These are phyloP conservation scores for Phalacrocorax pelagicus DNA, from an alignment of 2,113 vertebrate species.

Conservation along the genomic window DNA sequence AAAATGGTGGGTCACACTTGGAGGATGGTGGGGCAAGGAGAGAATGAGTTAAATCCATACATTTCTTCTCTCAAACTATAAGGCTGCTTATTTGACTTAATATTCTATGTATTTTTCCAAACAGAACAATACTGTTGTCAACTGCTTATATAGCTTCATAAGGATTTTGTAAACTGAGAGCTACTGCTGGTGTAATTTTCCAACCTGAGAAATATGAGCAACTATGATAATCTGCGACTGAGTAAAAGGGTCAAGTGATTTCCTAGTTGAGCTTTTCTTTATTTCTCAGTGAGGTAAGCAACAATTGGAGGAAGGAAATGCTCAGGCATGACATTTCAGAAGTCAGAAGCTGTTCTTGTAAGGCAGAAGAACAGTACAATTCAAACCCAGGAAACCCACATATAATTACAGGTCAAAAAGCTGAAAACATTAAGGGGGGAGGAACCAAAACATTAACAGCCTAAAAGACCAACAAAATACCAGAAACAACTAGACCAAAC, in stretches of 20 bases:
- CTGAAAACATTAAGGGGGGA: not conserved
- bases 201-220: not conserved
- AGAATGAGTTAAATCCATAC: not conserved
- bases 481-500: not conserved
- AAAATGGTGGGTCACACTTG: not conserved
- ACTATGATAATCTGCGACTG: not conserved
- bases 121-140: not conserved
- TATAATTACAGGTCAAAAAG: not conserved
- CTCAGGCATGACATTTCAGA: not conserved
- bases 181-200: not conserved
- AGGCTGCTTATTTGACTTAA: not conserved
- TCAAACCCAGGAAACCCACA: slow-evolving; percentile 1
- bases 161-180: not conserved
- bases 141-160: not conserved
- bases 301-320: slow-evolving; percentile 67
- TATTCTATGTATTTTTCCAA: not conserved
- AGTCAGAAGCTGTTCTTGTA: slow-evolving; percentile 18
- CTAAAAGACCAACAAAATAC: not conserved
- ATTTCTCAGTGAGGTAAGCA: not conserved
- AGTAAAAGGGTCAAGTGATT: not conserved
- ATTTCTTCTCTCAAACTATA: not conserved
- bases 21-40: not conserved
- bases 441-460: not conserved
- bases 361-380: not conserved
- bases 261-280: not conserved